Base-by-base conservation (phyloP, 1,140 invertebrate genomes). In the Papilio polyxenes region DNA sequence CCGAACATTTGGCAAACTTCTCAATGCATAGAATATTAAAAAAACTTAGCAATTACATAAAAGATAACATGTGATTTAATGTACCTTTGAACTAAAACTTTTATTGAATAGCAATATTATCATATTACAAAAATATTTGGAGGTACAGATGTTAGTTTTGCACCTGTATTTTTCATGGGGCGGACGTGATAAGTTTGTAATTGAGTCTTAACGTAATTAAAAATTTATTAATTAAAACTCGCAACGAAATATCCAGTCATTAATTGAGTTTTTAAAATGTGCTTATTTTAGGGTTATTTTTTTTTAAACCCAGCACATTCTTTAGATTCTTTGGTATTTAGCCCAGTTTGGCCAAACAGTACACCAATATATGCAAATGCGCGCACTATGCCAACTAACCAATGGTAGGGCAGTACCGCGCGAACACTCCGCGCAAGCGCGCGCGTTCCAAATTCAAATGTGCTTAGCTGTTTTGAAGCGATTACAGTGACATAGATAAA, bases 401-500 rank as follows among this genome's bases (percentile, higher is more conserved):
- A 92, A 90, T 89, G 88, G 85, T 84, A 72, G 31, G 83, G 78
- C 88, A 93, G 91, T 92, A 87, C 83, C 85, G 88, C 85, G 87
- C 79, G 75, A 84, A 83, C 72, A 78, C 85, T 81, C 85, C 81
- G 83, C 84, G 85, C 85, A 80, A 75, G 86, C 89, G 87, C 88
- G 85, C 85, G 88, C 81, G 83, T 90, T 87, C 82, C 65, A 83
- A 81, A 82, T 88, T 83, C 20, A 79, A 83, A 83, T 65, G 53
- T 84, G 82, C 78, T 81, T 53, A 77, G 69, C 80, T 84, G 74
- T 85, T 80, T 88, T 87, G 83, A 82, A 80, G 76, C 81, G 82
- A 83, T 83, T 83, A 81, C 31, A 84, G 82, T 87, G 82, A 56
- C 23, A 72, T 80, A 80, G 37, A 79, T 80, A 77, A 20, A 78